Evolutionary conservation across 2,888 invertebrate species (phyloP).

Genomic region (Subacronicta megacephala): DNA sequence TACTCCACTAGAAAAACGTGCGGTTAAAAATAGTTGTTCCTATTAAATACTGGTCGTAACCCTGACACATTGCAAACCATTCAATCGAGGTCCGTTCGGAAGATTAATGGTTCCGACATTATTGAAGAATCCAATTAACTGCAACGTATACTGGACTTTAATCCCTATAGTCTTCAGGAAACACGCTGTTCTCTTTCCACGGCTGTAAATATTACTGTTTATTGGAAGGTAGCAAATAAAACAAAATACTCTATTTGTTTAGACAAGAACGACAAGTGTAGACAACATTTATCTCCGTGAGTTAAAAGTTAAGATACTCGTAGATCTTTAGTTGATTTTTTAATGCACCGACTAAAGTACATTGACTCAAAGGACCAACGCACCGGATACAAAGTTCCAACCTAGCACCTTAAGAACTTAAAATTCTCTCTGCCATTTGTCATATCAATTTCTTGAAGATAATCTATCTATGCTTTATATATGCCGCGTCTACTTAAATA

Average conservation of each 20-base stretch:
- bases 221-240: slow-evolving; percentile 2
- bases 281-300: too few relatives aligned
- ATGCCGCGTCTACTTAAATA: slow-evolving; percentile 33
- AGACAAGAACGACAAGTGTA: too few relatives aligned
- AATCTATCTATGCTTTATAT: neutral
- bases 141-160: slow-evolving; percentile 14
- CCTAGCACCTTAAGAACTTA: too few relatives aligned
- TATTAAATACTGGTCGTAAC: slow-evolving; percentile 38
- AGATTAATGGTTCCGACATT: slow-evolving; percentile 44
- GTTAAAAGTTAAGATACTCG: too few relatives aligned
- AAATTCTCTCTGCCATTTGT: too few relatives aligned
- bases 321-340: too few relatives aligned
- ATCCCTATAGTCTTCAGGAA: slow-evolving; percentile 27
- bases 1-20: slow-evolving; percentile 12
- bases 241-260: neutral
- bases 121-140: slow-evolving; percentile 42
- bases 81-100: slow-evolving; percentile 32
- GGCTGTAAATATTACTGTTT: neutral
- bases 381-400: neutral
- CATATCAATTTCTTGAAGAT: neutral
- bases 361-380: neutral
- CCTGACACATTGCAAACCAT: slow-evolving; percentile 48
- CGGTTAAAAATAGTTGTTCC: slow-evolving; percentile 38
- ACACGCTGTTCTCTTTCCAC: slow-evolving; percentile 3
- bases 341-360: neutral